A percentile compares a stretch with the other conserved stretches of the same genome.
phyloP scores from a whole-genome alignment of 2,888 invertebrate genomes.

The Clanis bilineata region DNA sequence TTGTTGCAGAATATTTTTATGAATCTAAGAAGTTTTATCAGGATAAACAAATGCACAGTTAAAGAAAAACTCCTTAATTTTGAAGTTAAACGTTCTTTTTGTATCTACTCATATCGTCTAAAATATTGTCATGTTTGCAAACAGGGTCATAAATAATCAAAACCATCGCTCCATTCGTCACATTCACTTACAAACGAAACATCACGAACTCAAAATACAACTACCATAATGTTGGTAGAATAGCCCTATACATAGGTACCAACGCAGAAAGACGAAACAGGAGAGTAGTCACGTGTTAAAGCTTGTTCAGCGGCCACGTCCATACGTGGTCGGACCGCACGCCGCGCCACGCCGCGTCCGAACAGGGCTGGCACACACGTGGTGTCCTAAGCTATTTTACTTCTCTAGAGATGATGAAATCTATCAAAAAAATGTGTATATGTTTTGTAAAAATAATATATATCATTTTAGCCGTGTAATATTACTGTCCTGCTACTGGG shows the following conservation, averaged over 20 bases:
- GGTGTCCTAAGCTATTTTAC: neutral
- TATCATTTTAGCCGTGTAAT: too few species aligned
- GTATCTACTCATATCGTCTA: too few species aligned
- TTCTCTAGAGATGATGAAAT: neutral
- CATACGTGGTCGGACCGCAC: conserved; percentile 11
- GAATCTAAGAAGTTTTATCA: neutral
- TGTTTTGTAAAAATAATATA: too few species aligned
- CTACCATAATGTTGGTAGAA: neutral
- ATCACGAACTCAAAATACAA: neutral
- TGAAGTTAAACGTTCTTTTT: too few species aligned
- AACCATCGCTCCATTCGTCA: neutral
- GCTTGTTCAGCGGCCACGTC: conserved; percentile 5
- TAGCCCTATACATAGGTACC: neutral
- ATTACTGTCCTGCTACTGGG: too few species aligned
- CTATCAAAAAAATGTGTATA: neutral
- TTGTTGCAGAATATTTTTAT: neutral
- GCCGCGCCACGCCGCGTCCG: neutral
- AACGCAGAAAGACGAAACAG: neutral
- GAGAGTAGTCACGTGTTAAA: conserved; percentile 13
- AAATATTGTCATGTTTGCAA: too few species aligned
- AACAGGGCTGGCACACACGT: neutral
- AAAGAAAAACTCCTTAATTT: too few species aligned
- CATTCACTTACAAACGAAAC: neutral
- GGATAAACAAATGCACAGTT: too few species aligned
- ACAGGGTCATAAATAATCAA: too few species aligned